Evolutionary conservation across 2,797 vertebrate genomes (phyloP).

Genomic region (Gobio occitaniae): DNA sequence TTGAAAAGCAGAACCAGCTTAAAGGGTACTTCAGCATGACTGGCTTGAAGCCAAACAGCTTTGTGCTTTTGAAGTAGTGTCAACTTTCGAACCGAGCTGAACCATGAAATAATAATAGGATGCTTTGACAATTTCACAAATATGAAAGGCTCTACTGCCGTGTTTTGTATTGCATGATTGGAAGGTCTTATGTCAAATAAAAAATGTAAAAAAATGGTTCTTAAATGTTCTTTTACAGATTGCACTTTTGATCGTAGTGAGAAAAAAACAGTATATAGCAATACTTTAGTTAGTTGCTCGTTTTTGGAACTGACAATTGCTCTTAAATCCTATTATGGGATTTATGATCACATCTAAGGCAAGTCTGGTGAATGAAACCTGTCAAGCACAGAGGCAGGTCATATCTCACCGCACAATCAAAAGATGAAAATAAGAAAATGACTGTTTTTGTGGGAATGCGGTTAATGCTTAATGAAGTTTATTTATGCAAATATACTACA

Average conservation of each 20-base stretch:
- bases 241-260: neutral
- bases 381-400: neutral
- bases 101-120: slow-evolving; percentile 43
- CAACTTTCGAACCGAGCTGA: slow-evolving; percentile 32
- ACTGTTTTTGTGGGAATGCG: neutral
- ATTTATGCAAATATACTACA: neutral
- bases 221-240: neutral
- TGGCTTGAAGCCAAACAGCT: slow-evolving; percentile 39
- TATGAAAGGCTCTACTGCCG: slow-evolving; percentile 24
- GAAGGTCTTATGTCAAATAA: neutral
- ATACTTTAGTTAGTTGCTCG: neutral
- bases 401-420: neutral
- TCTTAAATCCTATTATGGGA: neutral
- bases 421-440: neutral
- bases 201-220: neutral
- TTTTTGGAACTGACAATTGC: neutral
- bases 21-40: slow-evolving; percentile 22
- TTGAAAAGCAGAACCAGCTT: slow-evolving; percentile 32
- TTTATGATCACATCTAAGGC: neutral
- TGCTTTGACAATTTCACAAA: slow-evolving; percentile 35
- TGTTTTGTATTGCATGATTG: slow-evolving; percentile 1
- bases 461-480: neutral
- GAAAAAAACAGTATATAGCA: neutral
- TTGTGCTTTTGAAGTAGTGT: slow-evolving; percentile 47
- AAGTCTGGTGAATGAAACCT: neutral